These are phyloP conservation scores for Cyclargus thomasi DNA, from an alignment of 1,140 invertebrate genomes.

Conservation along the genomic window DNA sequence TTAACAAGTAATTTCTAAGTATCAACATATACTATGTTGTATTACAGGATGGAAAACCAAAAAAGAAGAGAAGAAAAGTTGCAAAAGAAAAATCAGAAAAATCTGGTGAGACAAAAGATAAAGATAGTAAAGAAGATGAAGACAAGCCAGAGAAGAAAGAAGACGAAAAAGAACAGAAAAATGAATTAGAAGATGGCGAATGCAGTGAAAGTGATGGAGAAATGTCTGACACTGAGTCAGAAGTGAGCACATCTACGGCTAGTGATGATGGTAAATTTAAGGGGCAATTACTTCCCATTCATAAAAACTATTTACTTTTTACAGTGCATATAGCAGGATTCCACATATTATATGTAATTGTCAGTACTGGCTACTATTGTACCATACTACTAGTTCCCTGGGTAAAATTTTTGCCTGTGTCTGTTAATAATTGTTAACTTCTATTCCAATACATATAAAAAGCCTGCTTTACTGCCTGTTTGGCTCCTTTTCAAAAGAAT, in stretches of 20 bases:
- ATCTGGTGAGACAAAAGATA: constrained; percentile 25
- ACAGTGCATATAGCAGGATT: too few relatives aligned
- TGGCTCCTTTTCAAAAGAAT: too few relatives aligned
- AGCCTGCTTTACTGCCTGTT: too few relatives aligned
- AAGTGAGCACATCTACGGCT: constrained; percentile 49
- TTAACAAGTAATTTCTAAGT: constrained; percentile 46
- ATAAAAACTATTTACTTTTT: too few relatives aligned
- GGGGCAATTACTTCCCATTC: background rate
- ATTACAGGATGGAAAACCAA: constrained; percentile 61
- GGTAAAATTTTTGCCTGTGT: too few relatives aligned
- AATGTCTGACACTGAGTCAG: constrained; percentile 36
- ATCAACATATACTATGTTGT: constrained; percentile 62
- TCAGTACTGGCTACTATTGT: too few relatives aligned
- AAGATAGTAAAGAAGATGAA: constrained; percentile 24
- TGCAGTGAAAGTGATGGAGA: constrained; percentile 75
- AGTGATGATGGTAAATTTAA: constrained; percentile 60
- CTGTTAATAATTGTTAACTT: too few relatives aligned
- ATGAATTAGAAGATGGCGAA: constrained; percentile 79
- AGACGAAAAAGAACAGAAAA: constrained; percentile 19
- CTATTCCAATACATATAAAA: too few relatives aligned
- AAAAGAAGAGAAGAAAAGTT: constrained; percentile 45
- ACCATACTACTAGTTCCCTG: too few relatives aligned
- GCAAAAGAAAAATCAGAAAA: constrained; percentile 29
- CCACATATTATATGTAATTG: too few relatives aligned
- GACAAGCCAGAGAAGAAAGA: constrained; percentile 24